These are phyloP conservation scores for Myotis findleyi DNA, from an alignment of 2,797 vertebrate genomes.

Conservation along the genomic window DNA sequence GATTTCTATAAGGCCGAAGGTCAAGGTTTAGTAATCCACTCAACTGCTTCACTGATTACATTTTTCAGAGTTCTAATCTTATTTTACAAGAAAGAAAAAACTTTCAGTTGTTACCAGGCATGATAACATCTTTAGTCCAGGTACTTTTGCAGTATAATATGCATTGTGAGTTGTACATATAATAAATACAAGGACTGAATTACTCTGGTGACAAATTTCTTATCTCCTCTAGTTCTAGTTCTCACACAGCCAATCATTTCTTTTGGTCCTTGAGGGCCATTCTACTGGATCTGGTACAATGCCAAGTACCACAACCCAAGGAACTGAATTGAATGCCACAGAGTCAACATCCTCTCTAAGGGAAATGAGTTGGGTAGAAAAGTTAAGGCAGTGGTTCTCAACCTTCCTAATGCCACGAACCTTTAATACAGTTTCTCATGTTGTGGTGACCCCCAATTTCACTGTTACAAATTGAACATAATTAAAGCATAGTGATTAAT, in stretches of 20 bases:
- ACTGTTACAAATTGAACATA: no score
- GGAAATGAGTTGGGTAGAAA: background rate
- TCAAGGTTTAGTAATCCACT: conserved; percentile 40
- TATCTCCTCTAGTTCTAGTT: conserved; percentile 41
- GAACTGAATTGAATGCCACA: background rate
- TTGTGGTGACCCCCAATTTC: no score
- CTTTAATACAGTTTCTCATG: no score
- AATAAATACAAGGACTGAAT: conserved; percentile 10
- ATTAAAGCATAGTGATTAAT: no score
- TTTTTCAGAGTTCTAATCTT: conserved; percentile 57
- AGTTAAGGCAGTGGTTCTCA: background rate
- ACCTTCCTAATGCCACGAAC: no score
- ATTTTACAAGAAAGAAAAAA: conserved; percentile 61
- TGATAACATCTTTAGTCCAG: conserved; percentile 11
- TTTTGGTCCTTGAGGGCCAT: background rate
- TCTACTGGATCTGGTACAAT: background rate
- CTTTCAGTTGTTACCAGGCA: background rate
- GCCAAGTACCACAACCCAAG: background rate
- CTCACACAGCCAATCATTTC: conserved; percentile 5
- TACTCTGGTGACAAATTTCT: conserved; percentile 25
- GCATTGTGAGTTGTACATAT: background rate
- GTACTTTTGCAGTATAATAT: background rate
- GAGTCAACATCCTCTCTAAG: background rate
- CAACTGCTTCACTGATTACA: conserved; percentile 50
- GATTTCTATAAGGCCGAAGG: background rate